These are phyloP conservation scores for Rhogogaster chlorosoma DNA, from an alignment of 2,888 invertebrate species.

Conservation along the genomic window DNA sequence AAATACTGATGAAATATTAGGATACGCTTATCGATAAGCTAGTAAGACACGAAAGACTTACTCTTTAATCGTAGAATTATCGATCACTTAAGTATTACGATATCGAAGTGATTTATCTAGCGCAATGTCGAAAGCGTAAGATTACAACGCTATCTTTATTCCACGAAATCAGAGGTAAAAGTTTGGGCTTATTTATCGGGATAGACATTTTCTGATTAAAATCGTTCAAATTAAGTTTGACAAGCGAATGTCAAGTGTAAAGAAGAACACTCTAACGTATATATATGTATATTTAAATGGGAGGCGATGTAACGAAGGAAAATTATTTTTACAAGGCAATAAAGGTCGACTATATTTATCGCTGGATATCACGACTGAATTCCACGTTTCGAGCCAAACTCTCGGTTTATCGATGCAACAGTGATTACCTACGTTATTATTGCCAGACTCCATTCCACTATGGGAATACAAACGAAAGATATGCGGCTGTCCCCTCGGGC, in stretches of 20 bases:
- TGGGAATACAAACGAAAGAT: conserved; percentile 44
- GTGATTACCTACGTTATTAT: conserved; percentile 46
- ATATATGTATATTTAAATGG: neutral
- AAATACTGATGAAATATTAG: neutral
- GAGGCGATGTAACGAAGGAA: neutral
- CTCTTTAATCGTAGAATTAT: neutral
- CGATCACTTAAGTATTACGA: neutral
- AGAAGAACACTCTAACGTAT: neutral
- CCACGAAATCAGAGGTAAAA: neutral
- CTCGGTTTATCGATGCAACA: conserved; percentile 18
- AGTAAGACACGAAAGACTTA: neutral
- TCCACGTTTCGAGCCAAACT: neutral
- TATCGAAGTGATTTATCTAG: neutral
- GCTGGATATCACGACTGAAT: neutral
- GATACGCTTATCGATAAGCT: neutral
- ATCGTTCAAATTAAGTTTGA: neutral
- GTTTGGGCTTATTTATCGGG: neutral
- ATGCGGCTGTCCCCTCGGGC: conserved; percentile 41
- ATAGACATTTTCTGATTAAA: neutral
- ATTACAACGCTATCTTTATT: neutral
- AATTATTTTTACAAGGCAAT: neutral
- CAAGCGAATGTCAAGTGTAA: neutral
- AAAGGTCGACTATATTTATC: neutral
- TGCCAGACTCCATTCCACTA: conserved; percentile 4
- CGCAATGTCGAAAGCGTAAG: neutral